A percentile compares a stretch with the other conserved stretches of the same genome.
phyloP scores from a whole-genome alignment of 2,113 vertebrate species.

The Collichthys lucidus region DNA sequence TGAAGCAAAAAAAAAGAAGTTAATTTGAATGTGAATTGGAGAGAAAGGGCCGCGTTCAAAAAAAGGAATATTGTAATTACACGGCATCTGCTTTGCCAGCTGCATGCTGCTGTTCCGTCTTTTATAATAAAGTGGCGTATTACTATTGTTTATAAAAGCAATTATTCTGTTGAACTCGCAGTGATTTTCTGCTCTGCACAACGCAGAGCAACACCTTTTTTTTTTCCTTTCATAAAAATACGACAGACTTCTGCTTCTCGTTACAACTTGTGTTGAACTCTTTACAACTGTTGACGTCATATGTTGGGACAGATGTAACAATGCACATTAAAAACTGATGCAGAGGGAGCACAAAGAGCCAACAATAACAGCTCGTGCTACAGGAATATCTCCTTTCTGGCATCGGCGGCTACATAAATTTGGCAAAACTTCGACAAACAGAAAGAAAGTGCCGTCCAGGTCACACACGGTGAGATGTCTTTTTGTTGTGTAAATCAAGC shows the following conservation, averaged over 20 bases:
- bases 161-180: constrained; percentile 31
- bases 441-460: constrained; percentile 47
- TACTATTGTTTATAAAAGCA: constrained; percentile 31
- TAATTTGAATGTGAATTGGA: constrained; percentile 39
- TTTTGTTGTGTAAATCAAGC: constrained; percentile 73
- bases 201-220: not conserved
- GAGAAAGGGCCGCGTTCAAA: constrained; percentile 1
- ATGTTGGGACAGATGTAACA: no score
- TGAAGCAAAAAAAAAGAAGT: not conserved
- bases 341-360: not conserved
- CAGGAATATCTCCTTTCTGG: constrained; percentile 46
- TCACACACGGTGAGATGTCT: constrained; percentile 61
- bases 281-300: constrained; percentile 35
- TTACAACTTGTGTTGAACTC: not conserved
- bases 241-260: not conserved
- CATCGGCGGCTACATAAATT: constrained; percentile 43
- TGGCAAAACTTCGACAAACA: constrained; percentile 63
- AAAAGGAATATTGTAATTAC: constrained; percentile 49
- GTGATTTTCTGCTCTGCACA: constrained; percentile 7
- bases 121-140: constrained; percentile 8
- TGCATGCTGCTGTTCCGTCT: constrained; percentile 12
- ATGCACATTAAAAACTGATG: not conserved
- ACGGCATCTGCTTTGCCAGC: constrained; percentile 31
- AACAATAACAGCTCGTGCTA: constrained; percentile 29
- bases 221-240: not conserved